Percentiles rank a stretch among this genome's conserved stretches.
These are phyloP conservation scores for Potamarius usumacintae DNA, from an alignment of 2,113 vertebrate species.

Conservation along the genomic window DNA sequence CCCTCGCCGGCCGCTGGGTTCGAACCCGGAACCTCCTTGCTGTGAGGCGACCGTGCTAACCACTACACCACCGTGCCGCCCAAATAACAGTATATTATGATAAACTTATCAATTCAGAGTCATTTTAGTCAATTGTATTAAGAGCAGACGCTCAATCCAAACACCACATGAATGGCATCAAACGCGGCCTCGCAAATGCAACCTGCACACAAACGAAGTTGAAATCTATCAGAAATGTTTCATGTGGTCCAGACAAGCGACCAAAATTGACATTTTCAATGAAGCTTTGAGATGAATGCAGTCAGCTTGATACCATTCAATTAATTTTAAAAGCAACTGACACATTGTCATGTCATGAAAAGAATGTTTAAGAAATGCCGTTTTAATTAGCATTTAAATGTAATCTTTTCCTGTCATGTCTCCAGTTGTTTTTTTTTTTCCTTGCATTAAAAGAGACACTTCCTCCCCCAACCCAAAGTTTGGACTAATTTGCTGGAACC, in stretches of 20 bases:
- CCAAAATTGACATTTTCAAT: background rate
- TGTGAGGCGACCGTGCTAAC: too few species aligned
- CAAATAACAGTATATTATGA: background rate
- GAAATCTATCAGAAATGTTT: background rate
- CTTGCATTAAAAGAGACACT: slow-evolving; percentile 22
- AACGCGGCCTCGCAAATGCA: background rate
- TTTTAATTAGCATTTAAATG: slow-evolving; percentile 37
- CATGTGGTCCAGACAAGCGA: background rate
- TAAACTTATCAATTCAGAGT: background rate
- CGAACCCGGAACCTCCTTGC: too few species aligned
- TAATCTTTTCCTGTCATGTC: slow-evolving; percentile 3
- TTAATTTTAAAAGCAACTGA: slow-evolving; percentile 12
- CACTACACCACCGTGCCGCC: too few species aligned
- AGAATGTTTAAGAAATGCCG: slow-evolving; percentile 8
- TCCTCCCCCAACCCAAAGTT: background rate
- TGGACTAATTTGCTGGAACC: background rate
- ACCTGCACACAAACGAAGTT: background rate
- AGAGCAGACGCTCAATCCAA: background rate
- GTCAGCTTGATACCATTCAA: slow-evolving; percentile 10
- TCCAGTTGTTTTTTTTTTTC: background rate
- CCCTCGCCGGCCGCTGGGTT: too few species aligned
- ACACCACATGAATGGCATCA: background rate
- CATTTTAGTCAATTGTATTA: background rate
- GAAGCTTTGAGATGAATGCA: background rate
- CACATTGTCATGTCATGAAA: background rate